Base-by-base conservation (phyloP, 2,113 vertebrate genomes). In the Lipotes vexillifer region DNA sequence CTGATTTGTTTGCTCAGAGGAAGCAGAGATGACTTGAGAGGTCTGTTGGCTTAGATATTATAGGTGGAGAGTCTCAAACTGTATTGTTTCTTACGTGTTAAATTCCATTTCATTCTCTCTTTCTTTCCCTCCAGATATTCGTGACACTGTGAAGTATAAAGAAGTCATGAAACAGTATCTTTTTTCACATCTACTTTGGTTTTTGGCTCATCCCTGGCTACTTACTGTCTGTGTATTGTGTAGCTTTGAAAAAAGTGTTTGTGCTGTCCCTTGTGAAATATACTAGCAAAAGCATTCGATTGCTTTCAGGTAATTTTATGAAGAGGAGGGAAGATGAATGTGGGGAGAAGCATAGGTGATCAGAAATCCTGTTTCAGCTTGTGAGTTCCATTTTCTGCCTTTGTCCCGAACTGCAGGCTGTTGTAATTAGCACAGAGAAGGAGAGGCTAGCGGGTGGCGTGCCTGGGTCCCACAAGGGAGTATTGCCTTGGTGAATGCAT, bases 161-260 rank as follows among this genome's bases (percentile, higher is more conserved):
- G 99, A 99, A 98, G 99, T 99, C 3, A 99, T 99, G 99, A 99
- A 99, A 83, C 99, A 99, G 99, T 99, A 99, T 99, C 99, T 98
- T 99, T 99, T 98, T 89, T 69, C 10, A 59, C 6, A 20, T 57
- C 69, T 84, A 5, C 89, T 59, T 13, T 1, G 0, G 0, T 33
- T 88, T 2, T 75, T 72, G 49, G 75, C 57, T 94, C 2, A 10
- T 81, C 31, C 44, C 44, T 89, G 21, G 8, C 36, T 63, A 17
- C 13, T 72, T 88, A 36, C 23, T 77, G 1, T 89, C 41, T 89
- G 41, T 57, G 2, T 85, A 63, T 78, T 93, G 72, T 94, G 52
- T 71, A 13, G 20, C 44, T 77, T 86, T 94, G 59, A 83, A 41
- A 41, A 75, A 69, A 85, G 15, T 38, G n/a, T 66, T 80, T 77